Evolutionary conservation across 2,113 vertebrate genomes (phyloP).

Genomic region (Lepus europaeus): DNA sequence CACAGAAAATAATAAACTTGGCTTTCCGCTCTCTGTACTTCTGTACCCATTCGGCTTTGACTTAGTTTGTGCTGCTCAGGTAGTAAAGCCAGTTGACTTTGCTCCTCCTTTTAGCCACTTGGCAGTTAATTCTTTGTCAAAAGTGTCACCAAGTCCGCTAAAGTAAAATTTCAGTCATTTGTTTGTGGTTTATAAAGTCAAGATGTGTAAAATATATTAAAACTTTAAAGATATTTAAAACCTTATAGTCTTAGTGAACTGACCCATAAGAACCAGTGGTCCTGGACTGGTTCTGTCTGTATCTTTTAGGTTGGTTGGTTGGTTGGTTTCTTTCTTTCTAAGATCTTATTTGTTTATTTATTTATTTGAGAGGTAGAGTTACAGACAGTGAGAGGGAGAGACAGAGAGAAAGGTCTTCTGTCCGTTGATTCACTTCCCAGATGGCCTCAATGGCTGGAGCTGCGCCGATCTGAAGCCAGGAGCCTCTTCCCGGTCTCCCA

Average conservation of each 20-base stretch:
- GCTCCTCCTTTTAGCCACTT: background rate
- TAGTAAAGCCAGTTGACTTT: background rate
- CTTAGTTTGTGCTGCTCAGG: background rate
- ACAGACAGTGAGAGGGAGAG: no score
- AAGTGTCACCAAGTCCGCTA: background rate
- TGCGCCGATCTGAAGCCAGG: no score
- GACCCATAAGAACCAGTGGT: background rate
- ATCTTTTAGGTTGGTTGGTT: background rate
- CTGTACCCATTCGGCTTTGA: slow-evolving; percentile 60
- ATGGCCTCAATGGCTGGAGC: no score
- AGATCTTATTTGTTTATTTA: no score
- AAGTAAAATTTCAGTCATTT: background rate
- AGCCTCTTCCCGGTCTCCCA: no score
- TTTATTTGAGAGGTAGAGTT: no score
- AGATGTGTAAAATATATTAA: background rate
- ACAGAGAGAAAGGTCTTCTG: no score
- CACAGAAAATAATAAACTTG: slow-evolving; percentile 73
- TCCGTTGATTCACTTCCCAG: no score
- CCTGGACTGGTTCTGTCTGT: background rate
- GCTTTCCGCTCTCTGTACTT: slow-evolving; percentile 63
- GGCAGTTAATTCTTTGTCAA: background rate
- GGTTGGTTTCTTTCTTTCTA: no score
- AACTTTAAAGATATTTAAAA: background rate
- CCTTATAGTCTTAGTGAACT: background rate
- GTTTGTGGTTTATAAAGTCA: background rate